phyloP scores from a whole-genome alignment of 1,140 invertebrate genomes.

The Eupristina koningsbergeri region DNA sequence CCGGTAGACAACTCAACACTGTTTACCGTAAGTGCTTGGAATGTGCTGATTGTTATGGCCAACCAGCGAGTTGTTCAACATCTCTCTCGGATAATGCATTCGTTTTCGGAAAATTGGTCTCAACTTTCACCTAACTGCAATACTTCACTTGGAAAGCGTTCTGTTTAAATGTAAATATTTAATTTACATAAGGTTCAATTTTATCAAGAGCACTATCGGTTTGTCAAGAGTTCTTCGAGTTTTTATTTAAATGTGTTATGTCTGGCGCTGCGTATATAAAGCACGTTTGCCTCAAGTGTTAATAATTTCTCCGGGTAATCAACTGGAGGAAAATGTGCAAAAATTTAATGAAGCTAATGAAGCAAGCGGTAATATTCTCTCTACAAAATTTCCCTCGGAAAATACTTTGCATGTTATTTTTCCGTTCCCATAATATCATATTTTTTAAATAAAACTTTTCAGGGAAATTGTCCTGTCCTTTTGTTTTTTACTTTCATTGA shows the following conservation, averaged over 20 bases:
- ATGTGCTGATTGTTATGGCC: constrained; percentile 36
- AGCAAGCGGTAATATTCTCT: not conserved
- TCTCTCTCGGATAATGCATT: not conserved
- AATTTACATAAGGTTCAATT: not conserved
- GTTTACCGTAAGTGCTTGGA: constrained; percentile 29
- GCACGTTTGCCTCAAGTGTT: not conserved
- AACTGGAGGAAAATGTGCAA: not conserved
- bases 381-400: not conserved
- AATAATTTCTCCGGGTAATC: not conserved
- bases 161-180: constrained; percentile 1
- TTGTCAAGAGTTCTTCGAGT: not conserved
- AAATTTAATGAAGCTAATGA: not conserved
- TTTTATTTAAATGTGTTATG: not conserved
- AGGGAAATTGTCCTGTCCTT: too few relatives aligned
- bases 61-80: constrained; percentile 10
- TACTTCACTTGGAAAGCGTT: not conserved
- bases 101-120: not conserved
- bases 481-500: not conserved
- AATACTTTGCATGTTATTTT: not conserved
- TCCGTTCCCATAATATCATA: too few relatives aligned
- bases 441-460: too few relatives aligned
- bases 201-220: not conserved
- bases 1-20: not conserved
- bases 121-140: not conserved
- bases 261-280: not conserved